phyloP scores from a whole-genome alignment of 1,140 invertebrate genomes.

The Gryllus bimaculatus region DNA sequence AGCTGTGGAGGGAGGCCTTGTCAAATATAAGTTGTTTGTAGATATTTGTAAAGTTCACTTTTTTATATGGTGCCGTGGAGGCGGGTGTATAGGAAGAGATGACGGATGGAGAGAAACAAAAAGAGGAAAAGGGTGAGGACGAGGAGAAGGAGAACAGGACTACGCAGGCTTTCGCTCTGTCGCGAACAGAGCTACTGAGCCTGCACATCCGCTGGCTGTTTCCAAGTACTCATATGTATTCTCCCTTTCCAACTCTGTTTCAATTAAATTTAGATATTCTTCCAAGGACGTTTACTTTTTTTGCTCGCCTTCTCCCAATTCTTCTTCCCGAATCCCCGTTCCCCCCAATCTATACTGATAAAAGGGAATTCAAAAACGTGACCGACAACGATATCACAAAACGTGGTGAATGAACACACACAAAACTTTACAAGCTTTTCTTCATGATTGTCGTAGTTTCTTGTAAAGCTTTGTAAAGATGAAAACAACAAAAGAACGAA shows the following conservation, averaged over 20 bases:
- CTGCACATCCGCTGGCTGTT: not conserved
- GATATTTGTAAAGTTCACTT: conserved; percentile 2
- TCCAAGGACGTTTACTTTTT: not conserved
- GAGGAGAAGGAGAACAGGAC: not conserved
- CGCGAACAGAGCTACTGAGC: no score
- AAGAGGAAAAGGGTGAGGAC: not conserved
- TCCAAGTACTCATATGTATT: not conserved
- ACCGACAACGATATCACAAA: no score
- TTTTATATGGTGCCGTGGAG: not conserved
- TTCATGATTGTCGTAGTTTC: no score
- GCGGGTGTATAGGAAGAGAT: not conserved
- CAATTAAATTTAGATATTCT: conserved; percentile 6
- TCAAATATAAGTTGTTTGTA: not conserved
- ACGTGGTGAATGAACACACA: no score
- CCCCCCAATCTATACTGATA: no score
- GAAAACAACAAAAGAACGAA: no score
- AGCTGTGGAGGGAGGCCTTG: not conserved
- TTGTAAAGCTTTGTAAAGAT: no score
- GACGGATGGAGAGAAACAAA: not conserved
- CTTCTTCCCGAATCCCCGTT: not conserved
- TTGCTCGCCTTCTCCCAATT: not conserved
- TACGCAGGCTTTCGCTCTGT: not conserved
- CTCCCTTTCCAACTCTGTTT: conserved; percentile 3
- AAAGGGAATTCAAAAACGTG: no score
- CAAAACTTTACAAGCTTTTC: no score